These are phyloP conservation scores for Dicrostonyx torquatus DNA, from an alignment of 2,797 vertebrate species.

Conservation along the genomic window DNA sequence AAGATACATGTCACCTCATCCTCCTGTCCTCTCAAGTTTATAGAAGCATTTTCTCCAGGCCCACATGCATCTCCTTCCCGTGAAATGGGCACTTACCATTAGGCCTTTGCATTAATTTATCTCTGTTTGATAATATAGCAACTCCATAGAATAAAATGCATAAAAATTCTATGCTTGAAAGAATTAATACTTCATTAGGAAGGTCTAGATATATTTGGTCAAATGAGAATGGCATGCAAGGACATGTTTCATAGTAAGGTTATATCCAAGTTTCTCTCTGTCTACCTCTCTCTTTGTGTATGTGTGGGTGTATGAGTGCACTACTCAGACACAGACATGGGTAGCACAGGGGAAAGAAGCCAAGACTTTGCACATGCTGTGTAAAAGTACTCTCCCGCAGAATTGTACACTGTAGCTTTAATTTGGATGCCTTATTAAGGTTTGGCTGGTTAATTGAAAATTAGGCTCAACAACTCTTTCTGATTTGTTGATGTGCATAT, in stretches of 20 bases:
- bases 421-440: not conserved
- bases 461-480: not conserved
- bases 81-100: not conserved
- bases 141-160: not conserved
- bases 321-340: not conserved
- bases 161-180: not conserved
- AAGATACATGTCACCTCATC: not conserved
- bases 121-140: not conserved
- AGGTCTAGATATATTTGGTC: not conserved
- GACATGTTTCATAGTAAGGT: not conserved
- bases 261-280: not conserved
- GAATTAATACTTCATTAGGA: not conserved
- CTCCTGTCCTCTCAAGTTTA: not conserved
- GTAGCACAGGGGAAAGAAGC: not conserved
- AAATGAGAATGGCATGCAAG: not conserved
- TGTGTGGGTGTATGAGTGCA: accelerated
- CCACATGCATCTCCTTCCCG: not conserved
- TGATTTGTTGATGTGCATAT: slow-evolving; percentile 17
- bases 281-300: not conserved
- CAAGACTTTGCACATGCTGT: not conserved
- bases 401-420: too few species aligned
- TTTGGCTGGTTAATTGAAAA: slow-evolving; percentile 4
- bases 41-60: not conserved
- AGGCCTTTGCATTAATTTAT: not conserved
- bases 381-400: not conserved